Evolutionary conservation across 2,888 invertebrate species (phyloP).

Genomic region (Vesta saturnalis): DNA sequence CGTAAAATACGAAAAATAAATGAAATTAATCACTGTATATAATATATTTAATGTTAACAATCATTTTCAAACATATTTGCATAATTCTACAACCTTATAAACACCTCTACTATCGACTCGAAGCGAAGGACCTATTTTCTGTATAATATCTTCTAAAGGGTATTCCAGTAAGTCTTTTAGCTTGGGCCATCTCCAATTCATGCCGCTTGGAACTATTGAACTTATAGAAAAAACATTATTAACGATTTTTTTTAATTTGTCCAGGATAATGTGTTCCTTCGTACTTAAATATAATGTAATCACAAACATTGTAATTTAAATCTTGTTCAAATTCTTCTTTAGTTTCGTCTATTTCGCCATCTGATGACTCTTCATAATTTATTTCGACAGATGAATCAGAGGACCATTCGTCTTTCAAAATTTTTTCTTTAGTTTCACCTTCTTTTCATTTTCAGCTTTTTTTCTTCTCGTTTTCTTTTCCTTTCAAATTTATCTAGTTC

Average conservation of each 20-base stretch:
- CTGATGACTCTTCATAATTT: too few relatives aligned
- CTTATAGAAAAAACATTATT: not conserved
- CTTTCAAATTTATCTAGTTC: not conserved
- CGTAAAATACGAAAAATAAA: not conserved
- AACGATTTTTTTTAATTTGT: not conserved
- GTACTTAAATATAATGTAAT: not conserved
- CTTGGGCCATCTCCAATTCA: not conserved
- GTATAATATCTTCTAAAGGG: not conserved
- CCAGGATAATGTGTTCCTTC: not conserved
- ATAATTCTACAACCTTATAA: not conserved
- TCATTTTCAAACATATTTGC: not conserved
- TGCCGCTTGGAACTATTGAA: not conserved
- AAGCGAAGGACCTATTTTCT: not conserved
- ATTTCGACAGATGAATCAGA: not conserved
- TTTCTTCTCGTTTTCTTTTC: not conserved
- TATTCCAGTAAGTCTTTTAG: not conserved
- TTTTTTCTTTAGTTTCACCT: not conserved
- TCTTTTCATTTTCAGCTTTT: not conserved
- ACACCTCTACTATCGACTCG: not conserved
- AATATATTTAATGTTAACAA: not conserved
- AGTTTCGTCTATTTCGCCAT: not conserved
- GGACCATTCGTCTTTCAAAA: not conserved
- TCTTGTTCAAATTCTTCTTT: not conserved
- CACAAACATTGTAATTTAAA: not conserved
- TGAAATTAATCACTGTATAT: not conserved